These are phyloP conservation scores for Pangasius macronema DNA, from an alignment of 2,797 vertebrate genomes.

Conservation along the genomic window DNA sequence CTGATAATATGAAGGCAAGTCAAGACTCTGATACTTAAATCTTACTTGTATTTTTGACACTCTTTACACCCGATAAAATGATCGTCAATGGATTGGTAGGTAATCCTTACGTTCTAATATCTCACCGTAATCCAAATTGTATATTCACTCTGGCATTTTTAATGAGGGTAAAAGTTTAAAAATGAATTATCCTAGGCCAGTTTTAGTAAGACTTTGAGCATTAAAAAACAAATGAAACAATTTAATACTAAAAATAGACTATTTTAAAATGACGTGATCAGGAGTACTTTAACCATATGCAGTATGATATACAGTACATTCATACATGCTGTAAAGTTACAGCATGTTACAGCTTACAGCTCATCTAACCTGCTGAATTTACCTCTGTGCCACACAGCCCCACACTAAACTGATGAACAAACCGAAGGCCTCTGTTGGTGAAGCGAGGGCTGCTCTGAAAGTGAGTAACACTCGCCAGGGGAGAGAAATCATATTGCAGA, in stretches of 20 bases:
- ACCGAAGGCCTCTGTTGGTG: slow-evolving; percentile 88
- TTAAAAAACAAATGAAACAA: neutral
- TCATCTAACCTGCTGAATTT: slow-evolving; percentile 36
- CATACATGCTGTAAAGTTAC: neutral
- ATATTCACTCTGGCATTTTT: neutral
- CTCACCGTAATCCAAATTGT: too few relatives aligned
- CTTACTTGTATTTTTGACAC: neutral
- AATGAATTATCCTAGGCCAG: neutral
- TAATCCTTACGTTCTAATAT: too few relatives aligned
- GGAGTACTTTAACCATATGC: neutral
- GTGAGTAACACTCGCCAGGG: slow-evolving; percentile 69
- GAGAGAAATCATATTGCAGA: slow-evolving; percentile 83
- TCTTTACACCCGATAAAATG: too few relatives aligned
- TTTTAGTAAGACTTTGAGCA: neutral
- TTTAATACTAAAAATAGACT: neutral
- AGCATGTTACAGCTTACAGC: neutral
- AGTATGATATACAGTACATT: neutral
- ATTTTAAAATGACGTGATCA: neutral
- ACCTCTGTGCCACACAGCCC: slow-evolving; percentile 90
- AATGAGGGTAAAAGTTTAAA: neutral
- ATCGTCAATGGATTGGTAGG: too few relatives aligned
- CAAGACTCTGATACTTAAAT: neutral
- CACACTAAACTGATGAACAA: slow-evolving; percentile 85
- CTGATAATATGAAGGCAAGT: neutral
- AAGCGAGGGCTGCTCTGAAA: slow-evolving; percentile 84